phyloP scores from a whole-genome alignment of 2,797 vertebrate species.

The Neosilurus hyrtlii region DNA sequence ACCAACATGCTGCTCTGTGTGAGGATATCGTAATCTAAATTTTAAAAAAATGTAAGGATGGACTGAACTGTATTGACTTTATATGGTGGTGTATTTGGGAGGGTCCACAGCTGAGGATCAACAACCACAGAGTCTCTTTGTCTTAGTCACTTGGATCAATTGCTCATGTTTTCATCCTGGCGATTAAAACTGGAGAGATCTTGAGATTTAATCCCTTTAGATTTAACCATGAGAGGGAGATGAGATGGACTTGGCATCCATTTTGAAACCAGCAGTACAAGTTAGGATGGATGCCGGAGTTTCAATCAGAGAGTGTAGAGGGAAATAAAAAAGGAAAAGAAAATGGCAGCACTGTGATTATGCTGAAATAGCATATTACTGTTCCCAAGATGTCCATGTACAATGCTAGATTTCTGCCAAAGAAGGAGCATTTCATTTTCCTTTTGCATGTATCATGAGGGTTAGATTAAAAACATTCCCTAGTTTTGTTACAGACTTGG shows the following conservation, averaged over 20 bases:
- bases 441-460: neutral
- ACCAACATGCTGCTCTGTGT: too few species aligned
- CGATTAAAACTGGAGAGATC: conserved; percentile 55
- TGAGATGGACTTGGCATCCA: conserved; percentile 56
- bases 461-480: neutral
- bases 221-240: conserved; percentile 62
- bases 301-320: conserved; percentile 18
- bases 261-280: conserved; percentile 52
- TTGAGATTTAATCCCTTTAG: conserved; percentile 60
- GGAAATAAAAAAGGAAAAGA: conserved; percentile 6
- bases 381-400: conserved; percentile 1
- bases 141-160: conserved; percentile 31
- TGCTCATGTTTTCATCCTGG: conserved; percentile 55
- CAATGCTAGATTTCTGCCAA: conserved; percentile 2
- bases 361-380: conserved; percentile 11
- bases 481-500: neutral
- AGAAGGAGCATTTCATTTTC: neutral
- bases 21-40: neutral
- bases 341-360: conserved; percentile 18
- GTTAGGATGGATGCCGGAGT: conserved; percentile 3
- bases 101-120: conserved; percentile 27
- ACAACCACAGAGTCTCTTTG: conserved; percentile 42
- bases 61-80: neutral
- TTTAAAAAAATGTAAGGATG: neutral
- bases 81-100: conserved; percentile 20